A percentile compares a stretch with the other conserved stretches of the same genome.
phyloP scores from a whole-genome alignment of 1,140 invertebrate species.

The Uloborus diversus region DNA sequence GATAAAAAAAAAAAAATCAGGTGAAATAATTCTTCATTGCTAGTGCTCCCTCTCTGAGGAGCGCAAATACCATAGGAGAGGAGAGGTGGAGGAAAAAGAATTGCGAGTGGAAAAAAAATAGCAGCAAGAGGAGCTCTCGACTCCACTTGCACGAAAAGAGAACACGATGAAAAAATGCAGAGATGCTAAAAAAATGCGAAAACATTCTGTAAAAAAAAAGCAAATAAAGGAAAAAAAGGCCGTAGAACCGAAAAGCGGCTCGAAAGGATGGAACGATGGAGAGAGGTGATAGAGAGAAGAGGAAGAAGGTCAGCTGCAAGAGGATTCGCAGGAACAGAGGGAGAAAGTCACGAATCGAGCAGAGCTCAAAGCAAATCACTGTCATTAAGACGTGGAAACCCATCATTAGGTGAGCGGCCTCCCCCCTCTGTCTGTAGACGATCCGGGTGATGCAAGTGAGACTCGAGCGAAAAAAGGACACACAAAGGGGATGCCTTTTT shows the following conservation, averaged over 20 bases:
- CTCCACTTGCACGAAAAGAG: not conserved
- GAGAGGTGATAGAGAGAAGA: not conserved
- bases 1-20: no score
- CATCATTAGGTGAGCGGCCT: constrained; percentile 37
- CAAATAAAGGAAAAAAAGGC: not conserved
- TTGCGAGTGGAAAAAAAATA: not conserved
- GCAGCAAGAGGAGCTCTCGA: not conserved
- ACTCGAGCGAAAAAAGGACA: constrained; percentile 1
- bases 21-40: constrained; percentile 16
- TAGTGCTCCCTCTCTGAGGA: not conserved
- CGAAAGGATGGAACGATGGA: not conserved
- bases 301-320: constrained; percentile 44
- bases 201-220: constrained; percentile 24
- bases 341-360: constrained; percentile 38
- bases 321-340: constrained; percentile 15
- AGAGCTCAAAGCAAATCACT: constrained; percentile 46
- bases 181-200: constrained; percentile 40
- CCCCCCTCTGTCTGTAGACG: not conserved
- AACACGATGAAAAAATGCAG: not conserved
- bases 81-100: not conserved
- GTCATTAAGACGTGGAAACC: constrained; percentile 49
- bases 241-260: not conserved
- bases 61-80: not conserved
- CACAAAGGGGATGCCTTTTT: no score
- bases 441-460: constrained; percentile 44